These are phyloP conservation scores for Pseudococcus longispinus DNA, from an alignment of 2,888 invertebrate species.

Conservation along the genomic window DNA sequence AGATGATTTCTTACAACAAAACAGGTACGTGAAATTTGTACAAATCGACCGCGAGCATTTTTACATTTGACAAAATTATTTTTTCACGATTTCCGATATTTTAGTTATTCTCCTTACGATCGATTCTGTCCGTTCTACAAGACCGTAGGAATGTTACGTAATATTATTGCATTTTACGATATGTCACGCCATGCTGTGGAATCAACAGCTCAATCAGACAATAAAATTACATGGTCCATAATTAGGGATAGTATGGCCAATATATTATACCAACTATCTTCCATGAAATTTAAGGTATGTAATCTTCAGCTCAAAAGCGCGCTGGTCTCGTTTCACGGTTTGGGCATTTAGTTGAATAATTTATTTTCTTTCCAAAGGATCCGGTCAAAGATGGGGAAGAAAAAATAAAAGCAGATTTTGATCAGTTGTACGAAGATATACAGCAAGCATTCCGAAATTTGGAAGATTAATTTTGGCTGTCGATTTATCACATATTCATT, in stretches of 20 bases:
- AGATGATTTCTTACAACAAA: conserved; percentile 99
- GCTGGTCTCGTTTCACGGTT: background rate
- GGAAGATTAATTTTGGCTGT: conserved; percentile 78
- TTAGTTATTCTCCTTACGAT: conserved; percentile 87
- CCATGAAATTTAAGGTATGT: conserved; percentile 97
- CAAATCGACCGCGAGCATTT: background rate
- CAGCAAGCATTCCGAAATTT: conserved; percentile 97
- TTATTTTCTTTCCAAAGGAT: conserved; percentile 70
- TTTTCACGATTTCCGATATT: conserved; percentile 41
- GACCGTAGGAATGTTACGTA: conserved; percentile 97
- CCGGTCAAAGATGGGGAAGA: conserved; percentile 97
- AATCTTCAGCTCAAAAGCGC: background rate
- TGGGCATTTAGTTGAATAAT: background rate
- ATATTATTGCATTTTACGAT: conserved; percentile 98
- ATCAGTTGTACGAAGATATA: conserved; percentile 96
- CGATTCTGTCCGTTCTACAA: conserved; percentile 99
- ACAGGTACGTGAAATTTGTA: conserved; percentile 71
- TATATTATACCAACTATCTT: conserved; percentile 94
- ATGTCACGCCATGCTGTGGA: conserved; percentile 98
- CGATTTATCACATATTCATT: background rate
- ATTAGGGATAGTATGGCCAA: conserved; percentile 97
- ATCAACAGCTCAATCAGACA: conserved; percentile 97
- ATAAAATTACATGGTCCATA: conserved; percentile 97
- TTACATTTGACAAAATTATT: conserved; percentile 31
- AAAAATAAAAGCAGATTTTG: conserved; percentile 96